Evolutionary conservation across 2,888 invertebrate genomes (phyloP), one percentile per base, ranked within the genome.

Genomic region (Eupeodes latifasciatus): DNA sequence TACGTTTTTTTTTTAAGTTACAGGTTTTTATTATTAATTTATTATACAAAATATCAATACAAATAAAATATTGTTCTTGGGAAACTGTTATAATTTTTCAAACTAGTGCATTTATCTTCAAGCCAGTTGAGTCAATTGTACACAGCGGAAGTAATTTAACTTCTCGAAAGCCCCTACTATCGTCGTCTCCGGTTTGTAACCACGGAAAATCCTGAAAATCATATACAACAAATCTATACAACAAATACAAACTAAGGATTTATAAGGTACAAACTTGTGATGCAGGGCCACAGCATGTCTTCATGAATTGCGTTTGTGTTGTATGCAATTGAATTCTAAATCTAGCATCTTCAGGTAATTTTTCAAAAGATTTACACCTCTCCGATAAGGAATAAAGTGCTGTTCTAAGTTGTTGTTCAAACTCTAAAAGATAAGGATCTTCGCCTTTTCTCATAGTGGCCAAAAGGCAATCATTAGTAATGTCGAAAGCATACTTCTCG

Each of bases 301-400:
- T 91, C 0, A 91, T 90, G 67, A 92, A 93, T 3, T 1, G 90
- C 91, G 0, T 76, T 72, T 93, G 92, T 1, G 92, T 92, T 6
- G 93, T 93, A 49, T 93, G 91, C 1, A 93, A 74, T 5, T 92
- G 90, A 9, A 93, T 77, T 75, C 91, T 92, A 49, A 93, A 93
- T 55, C 91, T 92, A 0, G 90, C 90, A 75, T 90, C 91, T 7
- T 90, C 82, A 1, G 91, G 90, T 0, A 93, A 80, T 72, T 91
- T 92, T 5, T 91, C 90, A 10, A 93, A 80, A 14, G 90, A 80
- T 51, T 93, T 93, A 0, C 92, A 76, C 0, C 92, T 91, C 44
- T 93, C 92, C 0, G 92, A 90, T 16, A 93, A 72, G n/a, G 89
- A 90, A 74, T 92, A 91, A 0, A 93, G 77, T 0, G 92, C 90